Evolutionary conservation across 1,140 invertebrate genomes (phyloP).

Genomic region (Aphis craccivora): DNA sequence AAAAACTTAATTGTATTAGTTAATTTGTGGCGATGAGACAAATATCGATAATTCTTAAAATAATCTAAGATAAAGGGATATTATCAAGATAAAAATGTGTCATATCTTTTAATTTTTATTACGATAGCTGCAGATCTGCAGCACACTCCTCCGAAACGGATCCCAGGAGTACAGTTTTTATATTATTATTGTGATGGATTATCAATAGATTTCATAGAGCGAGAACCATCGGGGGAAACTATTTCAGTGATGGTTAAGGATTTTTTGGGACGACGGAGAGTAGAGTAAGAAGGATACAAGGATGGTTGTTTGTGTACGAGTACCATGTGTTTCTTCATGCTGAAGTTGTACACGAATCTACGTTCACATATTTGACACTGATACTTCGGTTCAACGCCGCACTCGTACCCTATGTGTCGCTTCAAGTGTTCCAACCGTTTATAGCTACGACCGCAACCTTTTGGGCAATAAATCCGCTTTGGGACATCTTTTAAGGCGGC

Average conservation of each 20-base stretch:
- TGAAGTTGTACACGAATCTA: conserved; percentile 32
- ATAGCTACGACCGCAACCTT: conserved; percentile 63
- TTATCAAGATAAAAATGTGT: neutral
- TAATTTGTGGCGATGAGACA: neutral
- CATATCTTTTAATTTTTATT: too few relatives aligned
- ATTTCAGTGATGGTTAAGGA: too few relatives aligned
- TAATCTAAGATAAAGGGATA: neutral
- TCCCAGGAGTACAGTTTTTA: too few relatives aligned
- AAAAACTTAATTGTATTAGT: neutral
- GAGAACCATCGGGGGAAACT: too few relatives aligned
- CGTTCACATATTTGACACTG: conserved; percentile 30
- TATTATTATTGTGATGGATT: too few relatives aligned
- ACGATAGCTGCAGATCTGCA: neutral
- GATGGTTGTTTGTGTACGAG: neutral
- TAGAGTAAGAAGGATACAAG: too few relatives aligned
- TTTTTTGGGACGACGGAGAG: too few relatives aligned
- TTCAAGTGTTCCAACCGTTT: conserved; percentile 58
- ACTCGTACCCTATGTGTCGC: conserved; percentile 59
- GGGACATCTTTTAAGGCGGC: too few relatives aligned
- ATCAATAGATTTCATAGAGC: too few relatives aligned
- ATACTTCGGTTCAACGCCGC: conserved; percentile 52
- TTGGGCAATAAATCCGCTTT: neutral
- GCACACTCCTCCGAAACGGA: too few relatives aligned
- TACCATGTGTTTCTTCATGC: conserved; percentile 45
- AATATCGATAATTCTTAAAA: neutral